Percentiles rank a stretch among this genome's conserved stretches.
Evolutionary conservation across 2,797 vertebrate genomes (phyloP).

Genomic region (Hapalemur alaotrensis): DNA sequence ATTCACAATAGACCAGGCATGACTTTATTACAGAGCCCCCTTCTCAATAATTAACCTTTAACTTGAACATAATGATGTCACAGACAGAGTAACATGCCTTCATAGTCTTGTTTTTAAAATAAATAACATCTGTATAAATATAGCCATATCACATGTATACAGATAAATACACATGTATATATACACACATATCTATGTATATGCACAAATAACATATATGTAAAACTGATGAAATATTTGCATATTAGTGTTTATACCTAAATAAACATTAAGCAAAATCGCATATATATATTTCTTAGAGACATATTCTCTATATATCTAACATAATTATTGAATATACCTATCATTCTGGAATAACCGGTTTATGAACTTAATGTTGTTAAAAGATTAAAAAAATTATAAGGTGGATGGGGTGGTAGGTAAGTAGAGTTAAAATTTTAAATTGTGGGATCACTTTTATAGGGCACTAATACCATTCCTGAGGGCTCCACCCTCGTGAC

Average conservation of each 20-base stretch:
- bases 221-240: background rate
- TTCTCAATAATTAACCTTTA: conserved; percentile 58
- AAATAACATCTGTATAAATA: background rate
- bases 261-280: background rate
- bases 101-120: background rate
- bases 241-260: background rate
- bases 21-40: conserved; percentile 66
- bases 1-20: conserved; percentile 61
- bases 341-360: background rate
- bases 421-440: background rate
- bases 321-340: background rate
- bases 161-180: background rate
- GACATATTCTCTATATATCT: background rate
- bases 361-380: background rate
- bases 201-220: background rate
- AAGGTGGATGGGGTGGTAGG: rapidly evolving
- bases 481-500: background rate
- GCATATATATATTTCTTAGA: background rate
- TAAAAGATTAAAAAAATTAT: background rate
- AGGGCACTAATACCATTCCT: background rate
- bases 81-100: background rate
- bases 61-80: background rate
- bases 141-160: background rate
- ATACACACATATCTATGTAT: background rate
- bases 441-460: background rate